Base-by-base conservation (phyloP, 2,888 invertebrate genomes). In the Latrodectus elegans region DNA sequence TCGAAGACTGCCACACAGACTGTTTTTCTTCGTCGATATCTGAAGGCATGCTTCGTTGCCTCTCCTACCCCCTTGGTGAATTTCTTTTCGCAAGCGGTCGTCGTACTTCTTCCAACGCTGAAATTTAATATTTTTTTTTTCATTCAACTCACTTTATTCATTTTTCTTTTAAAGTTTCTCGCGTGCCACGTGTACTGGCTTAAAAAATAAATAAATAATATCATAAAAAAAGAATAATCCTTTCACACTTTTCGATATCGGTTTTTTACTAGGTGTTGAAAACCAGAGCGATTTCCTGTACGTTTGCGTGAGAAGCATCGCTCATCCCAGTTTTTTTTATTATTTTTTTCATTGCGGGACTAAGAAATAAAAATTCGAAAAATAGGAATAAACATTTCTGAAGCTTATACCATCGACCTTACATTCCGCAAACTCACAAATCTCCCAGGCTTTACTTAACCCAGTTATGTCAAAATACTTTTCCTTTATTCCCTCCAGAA, bases 31-130 rank as follows among this genome's bases (percentile, higher is more conserved):
- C 67, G 70, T n/a, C 77, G 70, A 84, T 83, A 84, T 84, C 72
- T 73, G 83, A 78, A 38, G 76, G 53, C 73, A 84, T 53, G 84
- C 84, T 84, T 78, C 84, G 84, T 77, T 84, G 84, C 77, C 73
- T 73, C 17, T 73, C 22, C 17, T 22, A n/a, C 72, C 60, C 14
- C 60, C n/a, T 49, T 49, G 22, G 26, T 26, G 70, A 38, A n/a
- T 26, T 70, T 70, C 70, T 26, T 49, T 38, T 38, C 38, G 38
- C 4, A 38, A 38, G 38, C 60, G 14, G 60, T 60, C 12, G 60
- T 55, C 55, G 55, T 60, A 15, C 60, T 60, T 11, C 60, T 60
- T 49, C 38, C 15, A 26, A 70, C 10, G 17, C 26, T 70, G 26
- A 38, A 26, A 15, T 70, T 70, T 49, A 12, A 22, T 38, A n/a